Percentiles rank a stretch among this genome's conserved stretches.
Conservation (phyloP, 2,888 invertebrate genomes). For the Oxystoma pomonae region DNA sequence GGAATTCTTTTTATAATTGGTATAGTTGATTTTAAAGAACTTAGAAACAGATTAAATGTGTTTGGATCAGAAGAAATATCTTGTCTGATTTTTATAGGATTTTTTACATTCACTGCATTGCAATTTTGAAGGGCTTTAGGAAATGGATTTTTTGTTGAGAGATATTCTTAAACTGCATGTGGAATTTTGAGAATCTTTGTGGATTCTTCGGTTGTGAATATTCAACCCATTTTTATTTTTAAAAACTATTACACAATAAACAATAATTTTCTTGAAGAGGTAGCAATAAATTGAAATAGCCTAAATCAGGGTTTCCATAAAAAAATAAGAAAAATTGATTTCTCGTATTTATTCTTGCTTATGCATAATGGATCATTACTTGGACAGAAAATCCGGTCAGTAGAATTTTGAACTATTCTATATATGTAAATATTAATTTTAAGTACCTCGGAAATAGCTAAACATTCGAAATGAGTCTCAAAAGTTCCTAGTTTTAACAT, state of each 20-base stretch:
- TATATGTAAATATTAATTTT: neutral
- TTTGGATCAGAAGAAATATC: too few relatives aligned
- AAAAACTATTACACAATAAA: neutral
- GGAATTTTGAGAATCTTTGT: neutral
- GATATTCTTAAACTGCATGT: neutral
- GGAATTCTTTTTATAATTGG: too few relatives aligned
- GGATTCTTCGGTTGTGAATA: neutral
- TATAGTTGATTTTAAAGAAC: too few relatives aligned
- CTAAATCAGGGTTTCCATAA: neutral
- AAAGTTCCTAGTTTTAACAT: neutral
- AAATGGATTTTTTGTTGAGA: neutral
- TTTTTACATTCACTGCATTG: neutral
- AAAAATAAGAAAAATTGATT: neutral
- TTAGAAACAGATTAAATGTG: too few relatives aligned
- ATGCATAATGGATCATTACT: neutral
- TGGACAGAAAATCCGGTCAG: neutral
- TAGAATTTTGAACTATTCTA: neutral
- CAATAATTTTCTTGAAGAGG: neutral
- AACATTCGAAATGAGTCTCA: neutral
- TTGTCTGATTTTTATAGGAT: too few relatives aligned
- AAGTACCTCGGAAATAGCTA: neutral
- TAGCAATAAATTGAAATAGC: neutral
- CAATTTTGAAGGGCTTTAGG: neutral
- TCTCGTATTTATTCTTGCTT: neutral
- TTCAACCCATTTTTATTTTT: neutral